Base-by-base conservation (phyloP, 2,113 vertebrate genomes). In the Symphodus melops region DNA sequence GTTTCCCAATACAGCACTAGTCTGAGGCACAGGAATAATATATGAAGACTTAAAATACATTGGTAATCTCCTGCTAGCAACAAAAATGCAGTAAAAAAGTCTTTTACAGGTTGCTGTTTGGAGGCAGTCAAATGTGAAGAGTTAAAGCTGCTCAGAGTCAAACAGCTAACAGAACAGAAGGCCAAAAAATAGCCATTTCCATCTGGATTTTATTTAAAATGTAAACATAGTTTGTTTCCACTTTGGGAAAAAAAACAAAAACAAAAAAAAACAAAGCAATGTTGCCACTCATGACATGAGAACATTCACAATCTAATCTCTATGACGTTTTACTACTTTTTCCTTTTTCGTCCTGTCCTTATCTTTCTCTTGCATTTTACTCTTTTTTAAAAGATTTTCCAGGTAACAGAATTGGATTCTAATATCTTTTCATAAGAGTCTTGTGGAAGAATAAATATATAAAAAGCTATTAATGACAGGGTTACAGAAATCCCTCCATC, bases 121-220 rank as follows among this genome's bases (percentile, higher is more conserved):
- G 70, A 87, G 39, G 55, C 76, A 81, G 81, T 85, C 63, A 61
- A 59, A 88, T 77, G 77, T 86, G 87, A 81, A 81, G 66, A 87
- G 67, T 33, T 73, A 75, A 88, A 87, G 79, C 75, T 69, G 83
- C 76, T 88, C 84, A 69, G 54, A 85, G 61, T 84, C 28, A 5
- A 33, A 33, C 28, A 79, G 75, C 70, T 81, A 79, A 84, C 79
- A 72, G 60, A 71, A 86, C 88, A 84, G 49, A 83, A 70, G 77
- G 86, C 77, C 77, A 84, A 87, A 48, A 86, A 75, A 81, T 46
- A 33, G 56, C 76, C 52, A 68, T 86, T 81, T 88, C 81, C 83
- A 88, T 87, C 79, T 94, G 90, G 87, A 73, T 89, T 89, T 81
- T 74, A 90, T 92, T 92, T 89, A 81, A 80, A 88, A 89, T 88